These are phyloP conservation scores for Alentia gelatinosa DNA, from an alignment of 2,888 invertebrate genomes.

Conservation along the genomic window DNA sequence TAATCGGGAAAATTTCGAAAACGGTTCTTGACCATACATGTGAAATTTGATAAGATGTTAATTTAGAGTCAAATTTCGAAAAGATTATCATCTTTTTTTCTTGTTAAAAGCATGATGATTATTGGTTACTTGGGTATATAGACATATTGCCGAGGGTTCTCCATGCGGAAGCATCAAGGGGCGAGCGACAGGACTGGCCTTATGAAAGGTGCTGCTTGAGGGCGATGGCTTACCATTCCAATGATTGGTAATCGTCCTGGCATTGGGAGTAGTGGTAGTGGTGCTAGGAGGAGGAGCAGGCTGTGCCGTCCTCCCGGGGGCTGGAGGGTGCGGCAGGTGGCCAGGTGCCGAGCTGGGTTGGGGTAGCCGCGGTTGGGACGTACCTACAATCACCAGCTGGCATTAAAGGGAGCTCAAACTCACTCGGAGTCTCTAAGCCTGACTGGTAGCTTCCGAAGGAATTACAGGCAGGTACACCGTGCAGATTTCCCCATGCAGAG, in stretches of 20 bases:
- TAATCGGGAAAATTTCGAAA: too few species aligned
- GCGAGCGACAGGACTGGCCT: slow-evolving; percentile 26
- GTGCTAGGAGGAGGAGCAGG: neutral
- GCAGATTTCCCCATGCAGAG: too few species aligned
- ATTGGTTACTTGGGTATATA: neutral
- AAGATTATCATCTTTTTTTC: too few species aligned
- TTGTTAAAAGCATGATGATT: too few species aligned
- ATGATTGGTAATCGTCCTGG: slow-evolving; percentile 43
- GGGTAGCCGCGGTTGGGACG: slow-evolving; percentile 48
- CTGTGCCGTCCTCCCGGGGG: neutral
- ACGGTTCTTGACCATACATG: too few species aligned
- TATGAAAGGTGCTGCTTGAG: neutral
- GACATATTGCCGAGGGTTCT: neutral
- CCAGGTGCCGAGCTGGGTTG: slow-evolving; percentile 16
- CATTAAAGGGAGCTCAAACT: neutral
- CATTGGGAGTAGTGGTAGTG: slow-evolving; percentile 14
- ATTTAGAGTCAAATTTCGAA: too few species aligned
- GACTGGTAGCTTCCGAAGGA: too few species aligned
- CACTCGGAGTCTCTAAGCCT: too few species aligned
- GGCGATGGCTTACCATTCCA: slow-evolving; percentile 54
- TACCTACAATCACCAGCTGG: slow-evolving; percentile 20
- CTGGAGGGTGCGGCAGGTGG: slow-evolving; percentile 25
- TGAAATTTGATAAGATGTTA: too few species aligned
- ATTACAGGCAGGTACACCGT: too few species aligned
- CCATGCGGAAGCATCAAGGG: too few species aligned